phyloP scores from a whole-genome alignment of 2,797 vertebrate genomes.

The Otus scops region DNA sequence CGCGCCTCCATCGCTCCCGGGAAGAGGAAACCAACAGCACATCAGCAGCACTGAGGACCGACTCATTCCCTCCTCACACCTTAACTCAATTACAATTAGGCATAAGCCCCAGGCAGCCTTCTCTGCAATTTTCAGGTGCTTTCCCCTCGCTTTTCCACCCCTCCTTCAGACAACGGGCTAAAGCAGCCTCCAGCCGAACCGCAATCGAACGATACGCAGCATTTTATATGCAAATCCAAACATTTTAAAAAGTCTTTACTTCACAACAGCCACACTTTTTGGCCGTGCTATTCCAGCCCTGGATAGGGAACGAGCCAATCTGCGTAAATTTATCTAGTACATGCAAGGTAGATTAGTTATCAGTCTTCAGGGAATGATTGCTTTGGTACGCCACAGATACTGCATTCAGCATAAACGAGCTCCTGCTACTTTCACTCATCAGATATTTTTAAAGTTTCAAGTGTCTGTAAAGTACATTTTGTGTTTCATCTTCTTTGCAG shows the following conservation, averaged over 20 bases:
- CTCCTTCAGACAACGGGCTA: not conserved
- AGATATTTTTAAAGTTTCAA: not conserved
- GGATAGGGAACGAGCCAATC: not conserved
- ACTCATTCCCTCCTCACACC: not conserved
- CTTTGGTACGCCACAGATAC: not conserved
- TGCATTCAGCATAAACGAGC: not conserved
- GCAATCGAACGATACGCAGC: not conserved
- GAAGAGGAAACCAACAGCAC: not conserved
- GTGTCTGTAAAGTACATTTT: not conserved
- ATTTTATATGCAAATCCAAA: not conserved
- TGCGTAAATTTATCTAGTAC: too few relatives aligned
- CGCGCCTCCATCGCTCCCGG: not conserved
- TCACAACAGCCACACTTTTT: not conserved
- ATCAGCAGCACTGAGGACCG: not conserved
- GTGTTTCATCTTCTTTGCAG: not conserved
- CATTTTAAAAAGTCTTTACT: not conserved
- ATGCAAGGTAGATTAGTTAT: not conserved
- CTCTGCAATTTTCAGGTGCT: rapidly evolving
- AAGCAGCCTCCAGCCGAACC: not conserved
- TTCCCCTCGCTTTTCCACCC: not conserved
- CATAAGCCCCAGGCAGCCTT: not conserved
- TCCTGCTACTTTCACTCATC: not conserved
- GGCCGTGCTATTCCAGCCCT: not conserved
- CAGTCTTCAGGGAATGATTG: not conserved
- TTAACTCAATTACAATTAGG: not conserved